Conservation (phyloP, 1,140 invertebrate species). For the Cyclina sinensis region DNA sequence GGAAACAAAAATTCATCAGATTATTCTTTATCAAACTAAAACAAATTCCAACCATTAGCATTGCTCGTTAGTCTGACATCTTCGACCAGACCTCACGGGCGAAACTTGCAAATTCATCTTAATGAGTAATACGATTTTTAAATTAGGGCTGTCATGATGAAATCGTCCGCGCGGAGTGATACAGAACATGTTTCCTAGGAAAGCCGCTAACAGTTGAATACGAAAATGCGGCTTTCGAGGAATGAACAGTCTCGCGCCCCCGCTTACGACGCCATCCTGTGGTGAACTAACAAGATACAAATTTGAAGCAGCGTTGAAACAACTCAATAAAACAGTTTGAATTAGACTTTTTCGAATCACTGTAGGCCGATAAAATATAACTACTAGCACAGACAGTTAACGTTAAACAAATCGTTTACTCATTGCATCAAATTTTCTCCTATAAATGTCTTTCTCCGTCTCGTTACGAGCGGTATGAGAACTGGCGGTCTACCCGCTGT, state of each 20-base stretch:
- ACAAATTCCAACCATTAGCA: slow-evolving; percentile 6
- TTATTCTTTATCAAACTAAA: slow-evolving; percentile 16
- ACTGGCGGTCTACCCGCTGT: slow-evolving; percentile 41
- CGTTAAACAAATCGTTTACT: slow-evolving; percentile 58
- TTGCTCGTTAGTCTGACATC: slow-evolving; percentile 24
- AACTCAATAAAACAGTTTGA: slow-evolving; percentile 63
- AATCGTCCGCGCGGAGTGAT: slow-evolving; percentile 59
- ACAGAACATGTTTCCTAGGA: slow-evolving; percentile 26
- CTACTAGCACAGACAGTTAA: slow-evolving; percentile 33
- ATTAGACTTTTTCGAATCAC: slow-evolving; percentile 21
- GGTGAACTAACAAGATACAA: slow-evolving; percentile 62
- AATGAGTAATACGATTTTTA: slow-evolving; percentile 59
- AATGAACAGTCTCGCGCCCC: slow-evolving; percentile 25
- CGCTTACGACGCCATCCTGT: slow-evolving; percentile 53
- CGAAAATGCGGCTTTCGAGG: not conserved
- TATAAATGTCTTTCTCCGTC: slow-evolving; percentile 42
- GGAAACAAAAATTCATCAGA: not conserved
- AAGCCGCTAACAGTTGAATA: not conserved
- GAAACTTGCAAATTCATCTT: slow-evolving; percentile 46
- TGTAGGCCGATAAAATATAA: slow-evolving; percentile 41
- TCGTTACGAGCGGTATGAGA: slow-evolving; percentile 4
- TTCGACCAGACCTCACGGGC: slow-evolving; percentile 48
- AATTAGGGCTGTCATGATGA: slow-evolving; percentile 59
- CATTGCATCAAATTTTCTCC: slow-evolving; percentile 32
- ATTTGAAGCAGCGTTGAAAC: slow-evolving; percentile 58